phyloP scores from a whole-genome alignment of 2,113 vertebrate genomes.

The Campylomormyrus numenius region DNA sequence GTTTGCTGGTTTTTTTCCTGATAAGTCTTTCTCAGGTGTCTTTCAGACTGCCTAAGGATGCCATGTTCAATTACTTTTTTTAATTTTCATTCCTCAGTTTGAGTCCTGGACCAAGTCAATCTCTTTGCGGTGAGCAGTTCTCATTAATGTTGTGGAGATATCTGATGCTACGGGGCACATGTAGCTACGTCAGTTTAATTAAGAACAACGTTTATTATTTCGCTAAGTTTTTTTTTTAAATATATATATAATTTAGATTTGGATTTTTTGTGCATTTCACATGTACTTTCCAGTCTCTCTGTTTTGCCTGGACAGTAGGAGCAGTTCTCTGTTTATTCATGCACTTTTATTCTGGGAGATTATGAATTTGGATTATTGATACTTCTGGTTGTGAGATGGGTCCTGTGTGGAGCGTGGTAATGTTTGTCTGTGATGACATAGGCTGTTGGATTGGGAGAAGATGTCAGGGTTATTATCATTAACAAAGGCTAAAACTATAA shows the following conservation, averaged over 20 bases:
- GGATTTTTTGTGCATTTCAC: not conserved
- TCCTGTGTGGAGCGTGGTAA: not conserved
- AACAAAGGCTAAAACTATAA: not conserved
- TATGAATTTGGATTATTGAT: not conserved
- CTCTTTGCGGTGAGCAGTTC: not conserved
- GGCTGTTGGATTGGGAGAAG: not conserved
- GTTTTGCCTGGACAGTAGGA: not conserved
- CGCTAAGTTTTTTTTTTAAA: not conserved
- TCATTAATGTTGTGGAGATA: not conserved
- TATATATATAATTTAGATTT: not conserved
- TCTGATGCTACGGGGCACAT: not conserved
- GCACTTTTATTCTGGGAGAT: not conserved
- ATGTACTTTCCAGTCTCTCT: not conserved
- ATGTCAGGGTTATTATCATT: not conserved
- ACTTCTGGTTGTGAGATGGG: not conserved
- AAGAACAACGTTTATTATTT: not conserved
- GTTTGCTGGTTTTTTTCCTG: not conserved
- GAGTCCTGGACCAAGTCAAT: not conserved
- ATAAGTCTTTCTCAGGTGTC: not conserved
- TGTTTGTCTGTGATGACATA: not conserved
- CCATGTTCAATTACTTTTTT: not conserved
- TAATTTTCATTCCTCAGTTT: not conserved
- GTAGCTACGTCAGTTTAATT: not conserved
- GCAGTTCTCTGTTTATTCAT: not conserved
- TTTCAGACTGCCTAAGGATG: not conserved